Conservation (phyloP, 2,888 invertebrate species). For the Polietes domitor region DNA sequence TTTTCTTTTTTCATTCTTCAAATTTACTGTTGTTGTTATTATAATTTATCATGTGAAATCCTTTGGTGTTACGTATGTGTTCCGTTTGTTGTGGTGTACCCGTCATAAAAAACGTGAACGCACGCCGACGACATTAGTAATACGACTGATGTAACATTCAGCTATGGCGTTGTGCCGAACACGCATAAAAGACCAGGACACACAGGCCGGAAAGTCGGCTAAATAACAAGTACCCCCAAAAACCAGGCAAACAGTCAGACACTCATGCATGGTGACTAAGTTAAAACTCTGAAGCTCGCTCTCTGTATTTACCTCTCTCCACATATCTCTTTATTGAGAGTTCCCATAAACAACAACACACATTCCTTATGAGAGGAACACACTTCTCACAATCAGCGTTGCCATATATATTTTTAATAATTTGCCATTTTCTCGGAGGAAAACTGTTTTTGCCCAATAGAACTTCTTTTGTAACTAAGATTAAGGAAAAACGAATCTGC, state of each 20-base stretch:
- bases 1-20: neutral
- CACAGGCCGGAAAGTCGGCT: slow-evolving; percentile 67
- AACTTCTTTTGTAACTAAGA: too few relatives aligned
- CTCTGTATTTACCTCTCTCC: neutral
- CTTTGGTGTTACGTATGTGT: slow-evolving; percentile 56
- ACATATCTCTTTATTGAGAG: too few relatives aligned
- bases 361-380: too few relatives aligned
- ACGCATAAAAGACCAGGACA: slow-evolving; percentile 63
- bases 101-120: slow-evolving; percentile 73
- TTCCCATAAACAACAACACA: too few relatives aligned
- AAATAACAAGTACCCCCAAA: slow-evolving; percentile 61
- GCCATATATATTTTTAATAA: too few relatives aligned
- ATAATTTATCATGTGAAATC: neutral
- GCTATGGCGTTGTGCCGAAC: slow-evolving; percentile 68
- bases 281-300: neutral
- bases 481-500: too few relatives aligned
- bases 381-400: too few relatives aligned
- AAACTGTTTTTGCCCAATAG: too few relatives aligned
- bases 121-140: slow-evolving; percentile 77
- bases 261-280: slow-evolving; percentile 17
- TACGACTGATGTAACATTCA: slow-evolving; percentile 73
- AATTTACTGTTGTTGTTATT: slow-evolving; percentile 4
- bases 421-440: too few relatives aligned
- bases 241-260: slow-evolving; percentile 41
- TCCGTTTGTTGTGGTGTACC: slow-evolving; percentile 43